These are phyloP conservation scores for Patagioenas fasciata DNA, from an alignment of 2,113 vertebrate genomes.

Conservation along the genomic window DNA sequence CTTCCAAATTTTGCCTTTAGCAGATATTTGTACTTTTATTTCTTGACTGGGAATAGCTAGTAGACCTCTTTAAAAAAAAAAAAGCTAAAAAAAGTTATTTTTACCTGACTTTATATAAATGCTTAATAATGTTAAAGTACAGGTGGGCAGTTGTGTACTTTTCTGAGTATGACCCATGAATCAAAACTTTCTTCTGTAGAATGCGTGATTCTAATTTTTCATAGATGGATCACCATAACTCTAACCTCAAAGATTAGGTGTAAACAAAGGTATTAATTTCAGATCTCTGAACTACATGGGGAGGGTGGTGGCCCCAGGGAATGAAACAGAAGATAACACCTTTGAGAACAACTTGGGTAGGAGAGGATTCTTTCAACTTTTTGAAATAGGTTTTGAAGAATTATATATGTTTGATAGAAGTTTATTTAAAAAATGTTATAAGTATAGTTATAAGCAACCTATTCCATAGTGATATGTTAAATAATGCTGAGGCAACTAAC, in stretches of 20 bases:
- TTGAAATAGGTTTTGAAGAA: constrained; percentile 6
- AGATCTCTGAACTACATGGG: neutral
- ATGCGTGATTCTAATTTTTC: neutral
- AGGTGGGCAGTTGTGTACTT: neutral
- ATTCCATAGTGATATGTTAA: neutral
- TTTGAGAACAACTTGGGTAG: neutral
- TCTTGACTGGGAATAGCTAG: neutral
- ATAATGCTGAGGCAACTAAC: neutral
- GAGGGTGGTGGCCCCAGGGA: neutral
- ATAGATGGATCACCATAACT: neutral
- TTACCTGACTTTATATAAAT: neutral
- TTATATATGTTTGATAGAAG: neutral
- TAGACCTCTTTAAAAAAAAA: neutral
- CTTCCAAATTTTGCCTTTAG: neutral
- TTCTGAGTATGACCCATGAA: fast-evolving
- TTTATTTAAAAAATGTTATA: neutral
- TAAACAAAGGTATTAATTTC: constrained; percentile 24
- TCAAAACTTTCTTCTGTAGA: neutral
- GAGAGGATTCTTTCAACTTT: neutral
- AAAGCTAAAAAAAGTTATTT: neutral
- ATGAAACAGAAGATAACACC: neutral
- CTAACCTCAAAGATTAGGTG: neutral
- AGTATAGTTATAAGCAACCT: neutral
- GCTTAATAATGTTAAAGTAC: neutral
- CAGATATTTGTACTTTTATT: neutral